phyloP scores from a whole-genome alignment of 2,797 vertebrate genomes.

The Zalophus californianus region DNA sequence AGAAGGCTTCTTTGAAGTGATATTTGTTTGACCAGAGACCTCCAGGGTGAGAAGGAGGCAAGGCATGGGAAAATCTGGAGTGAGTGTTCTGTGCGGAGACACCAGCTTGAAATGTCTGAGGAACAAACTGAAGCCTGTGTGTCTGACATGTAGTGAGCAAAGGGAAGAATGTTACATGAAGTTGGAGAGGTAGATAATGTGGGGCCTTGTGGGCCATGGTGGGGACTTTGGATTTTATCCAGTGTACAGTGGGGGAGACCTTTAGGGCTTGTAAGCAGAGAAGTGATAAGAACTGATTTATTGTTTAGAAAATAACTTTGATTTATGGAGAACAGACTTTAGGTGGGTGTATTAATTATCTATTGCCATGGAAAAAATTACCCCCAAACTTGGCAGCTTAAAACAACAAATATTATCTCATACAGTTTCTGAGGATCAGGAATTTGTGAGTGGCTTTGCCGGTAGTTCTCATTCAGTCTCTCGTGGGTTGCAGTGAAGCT shows the following conservation, averaged over 20 bases:
- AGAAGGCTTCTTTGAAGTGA: conserved; percentile 42
- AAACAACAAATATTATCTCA: conserved; percentile 38
- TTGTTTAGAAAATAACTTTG: conserved; percentile 62
- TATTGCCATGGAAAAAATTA: conserved; percentile 56
- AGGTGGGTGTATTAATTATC: conserved; percentile 38
- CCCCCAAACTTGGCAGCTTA: conserved; percentile 30
- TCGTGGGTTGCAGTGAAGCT: not conserved
- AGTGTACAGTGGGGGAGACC: not conserved
- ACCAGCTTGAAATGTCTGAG: not conserved
- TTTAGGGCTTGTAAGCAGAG: conserved; percentile 19
- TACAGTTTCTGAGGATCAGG: conserved; percentile 21
- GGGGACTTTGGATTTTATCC: conserved; percentile 50
- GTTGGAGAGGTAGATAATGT: not conserved
- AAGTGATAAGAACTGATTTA: conserved; percentile 12
- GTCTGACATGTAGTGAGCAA: not conserved
- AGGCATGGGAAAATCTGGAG: conserved; percentile 25
- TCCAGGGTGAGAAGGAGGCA: not conserved
- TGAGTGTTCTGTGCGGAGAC: not conserved
- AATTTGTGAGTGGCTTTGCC: not conserved
- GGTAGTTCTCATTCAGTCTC: not conserved
- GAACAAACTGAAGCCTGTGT: not conserved
- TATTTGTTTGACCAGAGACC: not conserved
- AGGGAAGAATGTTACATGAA: not conserved
- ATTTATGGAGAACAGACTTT: conserved; percentile 57
- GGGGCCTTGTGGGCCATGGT: not conserved